A percentile compares a stretch with the other conserved stretches of the same genome.
Conservation (phyloP, 2,888 invertebrate species). For the Limnephilus lunatus region DNA sequence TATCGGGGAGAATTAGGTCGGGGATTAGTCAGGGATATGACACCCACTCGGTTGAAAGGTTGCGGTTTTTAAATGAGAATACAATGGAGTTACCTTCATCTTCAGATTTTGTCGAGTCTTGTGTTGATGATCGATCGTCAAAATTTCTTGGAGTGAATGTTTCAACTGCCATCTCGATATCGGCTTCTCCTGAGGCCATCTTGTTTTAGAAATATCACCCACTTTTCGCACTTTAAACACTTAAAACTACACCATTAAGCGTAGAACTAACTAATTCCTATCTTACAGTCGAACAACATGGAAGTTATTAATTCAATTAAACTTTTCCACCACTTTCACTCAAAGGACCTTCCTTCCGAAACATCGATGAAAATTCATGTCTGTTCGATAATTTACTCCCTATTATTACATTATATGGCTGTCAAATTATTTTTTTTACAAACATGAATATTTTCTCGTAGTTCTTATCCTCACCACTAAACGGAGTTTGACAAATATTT, state of each 20-base stretch:
- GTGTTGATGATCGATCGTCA: slow-evolving; percentile 62
- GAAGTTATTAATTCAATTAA: slow-evolving; percentile 58
- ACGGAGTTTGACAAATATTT: slow-evolving; percentile 34
- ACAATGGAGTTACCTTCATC: slow-evolving; percentile 61
- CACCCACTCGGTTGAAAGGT: neutral
- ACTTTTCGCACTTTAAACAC: slow-evolving; percentile 48
- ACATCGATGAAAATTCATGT: slow-evolving; percentile 65
- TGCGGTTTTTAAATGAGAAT: slow-evolving; percentile 39
- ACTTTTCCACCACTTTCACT: slow-evolving; percentile 60
- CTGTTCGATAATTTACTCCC: slow-evolving; percentile 62
- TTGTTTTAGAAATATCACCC: slow-evolving; percentile 59
- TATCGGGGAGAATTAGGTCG: slow-evolving; percentile 52
- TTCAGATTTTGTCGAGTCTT: slow-evolving; percentile 62
- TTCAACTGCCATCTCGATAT: slow-evolving; percentile 61
- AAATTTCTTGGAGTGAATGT: slow-evolving; percentile 61
- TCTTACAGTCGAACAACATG: slow-evolving; percentile 55
- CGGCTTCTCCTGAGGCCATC: slow-evolving; percentile 61
- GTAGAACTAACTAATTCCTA: slow-evolving; percentile 54
- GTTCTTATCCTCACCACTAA: neutral
- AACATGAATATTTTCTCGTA: neutral
- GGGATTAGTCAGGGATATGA: slow-evolving; percentile 22
- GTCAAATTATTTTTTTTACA: neutral
- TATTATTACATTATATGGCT: slow-evolving; percentile 37
- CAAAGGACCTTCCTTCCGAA: slow-evolving; percentile 58
- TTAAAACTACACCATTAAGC: slow-evolving; percentile 53